phyloP scores from a whole-genome alignment of 2,113 vertebrate species.

The Pituophis catenifer region DNA sequence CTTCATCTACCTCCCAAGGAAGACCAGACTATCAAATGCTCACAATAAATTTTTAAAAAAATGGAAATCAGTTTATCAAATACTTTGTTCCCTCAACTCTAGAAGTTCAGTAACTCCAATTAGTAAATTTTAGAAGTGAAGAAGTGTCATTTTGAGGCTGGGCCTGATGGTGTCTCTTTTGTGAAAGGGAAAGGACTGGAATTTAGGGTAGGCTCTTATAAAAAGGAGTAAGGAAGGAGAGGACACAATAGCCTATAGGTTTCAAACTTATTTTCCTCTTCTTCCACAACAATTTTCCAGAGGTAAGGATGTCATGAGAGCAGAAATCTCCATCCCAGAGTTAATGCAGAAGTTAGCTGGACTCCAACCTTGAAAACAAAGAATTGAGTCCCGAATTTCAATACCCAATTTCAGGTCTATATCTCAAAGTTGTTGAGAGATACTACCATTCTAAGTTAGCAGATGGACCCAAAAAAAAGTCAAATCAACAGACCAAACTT shows the following conservation, averaged over 20 bases:
- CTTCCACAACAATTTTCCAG: neutral
- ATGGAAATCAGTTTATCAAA: too few relatives aligned
- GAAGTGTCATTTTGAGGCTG: too few relatives aligned
- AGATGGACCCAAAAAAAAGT: neutral
- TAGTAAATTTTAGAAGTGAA: too few relatives aligned
- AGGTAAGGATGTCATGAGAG: neutral
- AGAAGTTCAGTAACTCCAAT: too few relatives aligned
- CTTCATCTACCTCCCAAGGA: too few relatives aligned
- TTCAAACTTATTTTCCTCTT: neutral
- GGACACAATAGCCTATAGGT: neutral
- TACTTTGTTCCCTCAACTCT: too few relatives aligned
- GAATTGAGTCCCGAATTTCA: neutral
- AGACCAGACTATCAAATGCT: too few relatives aligned
- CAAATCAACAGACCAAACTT: neutral
- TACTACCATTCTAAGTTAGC: neutral
- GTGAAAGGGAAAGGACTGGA: too few relatives aligned
- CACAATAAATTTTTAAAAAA: too few relatives aligned
- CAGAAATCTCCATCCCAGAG: neutral
- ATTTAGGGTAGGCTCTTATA: too few relatives aligned
- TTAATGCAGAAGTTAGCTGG: neutral
- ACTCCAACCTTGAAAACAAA: neutral
- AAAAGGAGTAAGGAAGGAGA: neutral
- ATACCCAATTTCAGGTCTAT: neutral
- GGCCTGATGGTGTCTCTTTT: too few relatives aligned
- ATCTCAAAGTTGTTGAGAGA: neutral